These are phyloP conservation scores for Lepetodrilus schrolli DNA, from an alignment of 2,888 invertebrate species.

Conservation along the genomic window DNA sequence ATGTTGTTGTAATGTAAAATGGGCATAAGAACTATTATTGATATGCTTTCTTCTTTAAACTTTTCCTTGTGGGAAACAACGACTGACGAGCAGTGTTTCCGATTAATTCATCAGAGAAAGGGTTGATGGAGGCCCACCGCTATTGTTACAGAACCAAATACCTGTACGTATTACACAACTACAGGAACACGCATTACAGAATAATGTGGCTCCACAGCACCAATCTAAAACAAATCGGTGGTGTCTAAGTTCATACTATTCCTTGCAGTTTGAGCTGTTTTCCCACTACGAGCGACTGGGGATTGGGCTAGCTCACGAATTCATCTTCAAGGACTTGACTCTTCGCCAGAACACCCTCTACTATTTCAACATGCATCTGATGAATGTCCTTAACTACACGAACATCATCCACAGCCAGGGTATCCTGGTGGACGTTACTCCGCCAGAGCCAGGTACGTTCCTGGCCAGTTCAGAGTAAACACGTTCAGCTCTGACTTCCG, in stretches of 20 bases:
- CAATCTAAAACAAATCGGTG: background rate
- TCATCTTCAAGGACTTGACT: slow-evolving; percentile 36
- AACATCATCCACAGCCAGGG: slow-evolving; percentile 44
- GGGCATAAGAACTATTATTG: too few species aligned
- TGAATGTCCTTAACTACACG: slow-evolving; percentile 47
- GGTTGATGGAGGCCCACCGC: too few species aligned
- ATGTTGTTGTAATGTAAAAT: too few species aligned
- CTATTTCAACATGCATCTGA: slow-evolving; percentile 50
- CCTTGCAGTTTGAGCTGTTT: slow-evolving; percentile 46
- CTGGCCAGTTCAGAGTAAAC: too few species aligned
- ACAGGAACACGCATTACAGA: background rate
- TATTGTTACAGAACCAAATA: too few species aligned
- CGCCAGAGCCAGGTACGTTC: slow-evolving; percentile 46
- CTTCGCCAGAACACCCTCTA: slow-evolving; percentile 50
- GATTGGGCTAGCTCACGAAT: slow-evolving; percentile 42
- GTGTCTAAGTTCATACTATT: too few species aligned
- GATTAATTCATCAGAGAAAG: too few species aligned
- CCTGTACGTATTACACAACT: background rate
- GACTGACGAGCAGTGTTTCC: too few species aligned
- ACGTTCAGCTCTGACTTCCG: too few species aligned
- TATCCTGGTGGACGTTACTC: slow-evolving; percentile 49
- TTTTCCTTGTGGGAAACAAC: too few species aligned
- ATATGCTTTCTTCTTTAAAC: too few species aligned
- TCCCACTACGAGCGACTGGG: slow-evolving; percentile 51
- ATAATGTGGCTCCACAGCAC: background rate